These are phyloP conservation scores for Melospiza georgiana DNA, from an alignment of 2,113 vertebrate species.

Conservation along the genomic window DNA sequence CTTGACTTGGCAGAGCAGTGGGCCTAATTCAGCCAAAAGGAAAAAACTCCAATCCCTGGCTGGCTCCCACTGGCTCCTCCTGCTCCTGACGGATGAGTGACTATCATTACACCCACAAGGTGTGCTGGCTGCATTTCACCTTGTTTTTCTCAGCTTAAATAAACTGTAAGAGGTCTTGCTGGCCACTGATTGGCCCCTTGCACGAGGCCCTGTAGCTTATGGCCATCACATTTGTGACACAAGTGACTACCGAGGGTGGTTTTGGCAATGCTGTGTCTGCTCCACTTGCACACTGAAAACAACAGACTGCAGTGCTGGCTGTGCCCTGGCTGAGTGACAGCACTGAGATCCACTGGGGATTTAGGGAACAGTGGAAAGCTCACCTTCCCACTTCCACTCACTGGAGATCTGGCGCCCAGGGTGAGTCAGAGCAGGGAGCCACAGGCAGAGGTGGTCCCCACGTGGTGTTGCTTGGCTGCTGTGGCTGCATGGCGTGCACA, in stretches of 20 bases:
- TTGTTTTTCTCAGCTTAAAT: not conserved
- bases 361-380: not conserved
- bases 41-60: not conserved
- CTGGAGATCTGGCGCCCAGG: not conserved
- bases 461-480: not conserved
- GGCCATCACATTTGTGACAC: not conserved
- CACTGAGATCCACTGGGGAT: not conserved
- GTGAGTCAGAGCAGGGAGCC: not conserved
- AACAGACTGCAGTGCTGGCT: not conserved
- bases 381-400: not conserved
- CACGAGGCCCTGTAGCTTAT: not conserved
- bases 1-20: not conserved
- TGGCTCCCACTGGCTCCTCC: rapidly evolving
- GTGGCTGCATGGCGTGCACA: not conserved
- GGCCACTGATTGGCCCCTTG: not conserved
- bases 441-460: not conserved
- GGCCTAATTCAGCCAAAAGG: not conserved
- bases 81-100: not conserved
- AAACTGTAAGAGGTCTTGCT: not conserved
- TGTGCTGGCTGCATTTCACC: not conserved
- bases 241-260: not conserved
- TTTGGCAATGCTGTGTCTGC: not conserved
- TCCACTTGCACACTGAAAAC: not conserved
- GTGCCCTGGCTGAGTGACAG: not conserved
- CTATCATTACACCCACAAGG: not conserved